Conservation (phyloP, 2,113 vertebrate genomes). For the Halichoeres trimaculatus region DNA sequence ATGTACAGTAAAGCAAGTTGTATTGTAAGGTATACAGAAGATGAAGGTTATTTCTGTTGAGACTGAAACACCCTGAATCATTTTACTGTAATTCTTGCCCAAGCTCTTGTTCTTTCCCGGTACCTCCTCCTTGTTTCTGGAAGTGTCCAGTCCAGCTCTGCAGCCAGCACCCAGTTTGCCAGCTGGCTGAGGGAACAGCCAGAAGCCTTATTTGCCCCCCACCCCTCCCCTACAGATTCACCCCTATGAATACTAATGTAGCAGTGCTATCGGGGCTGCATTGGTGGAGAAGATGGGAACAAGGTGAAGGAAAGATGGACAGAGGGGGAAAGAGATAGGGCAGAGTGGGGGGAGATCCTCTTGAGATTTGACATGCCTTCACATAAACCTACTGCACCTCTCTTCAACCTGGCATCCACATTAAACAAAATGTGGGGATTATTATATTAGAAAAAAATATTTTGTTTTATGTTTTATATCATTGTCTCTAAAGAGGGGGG, state of each 20-base stretch:
- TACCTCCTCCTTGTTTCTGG: constrained; percentile 55
- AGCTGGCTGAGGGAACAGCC: constrained; percentile 68
- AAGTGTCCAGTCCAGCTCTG: constrained; percentile 60
- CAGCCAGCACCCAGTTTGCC: constrained; percentile 56
- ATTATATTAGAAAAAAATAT: constrained; percentile 22
- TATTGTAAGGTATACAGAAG: constrained; percentile 24
- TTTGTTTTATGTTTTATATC: constrained; percentile 17
- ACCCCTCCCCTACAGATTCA: constrained; percentile 23
- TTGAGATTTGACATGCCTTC: constrained; percentile 42
- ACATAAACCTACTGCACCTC: constrained; percentile 35
- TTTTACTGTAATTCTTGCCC: constrained; percentile 47
- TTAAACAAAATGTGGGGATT: constrained; percentile 33
- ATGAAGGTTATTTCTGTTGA: constrained; percentile 35
- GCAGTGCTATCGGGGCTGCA: constrained; percentile 38
- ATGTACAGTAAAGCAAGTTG: constrained; percentile 28
- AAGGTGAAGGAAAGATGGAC: constrained; percentile 34
- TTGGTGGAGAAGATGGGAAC: constrained; percentile 41
- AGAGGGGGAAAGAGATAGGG: background rate
- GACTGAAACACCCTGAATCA: constrained; percentile 32
- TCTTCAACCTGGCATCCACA: constrained; percentile 19
- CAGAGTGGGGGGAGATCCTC: background rate
- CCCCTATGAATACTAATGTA: constrained; percentile 73
- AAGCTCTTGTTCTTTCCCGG: constrained; percentile 37
- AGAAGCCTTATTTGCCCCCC: constrained; percentile 59
- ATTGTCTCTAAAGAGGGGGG: constrained; percentile 11